Evolutionary conservation across 2,797 vertebrate species (phyloP).

Genomic region (Hoplostethus mediterraneus): DNA sequence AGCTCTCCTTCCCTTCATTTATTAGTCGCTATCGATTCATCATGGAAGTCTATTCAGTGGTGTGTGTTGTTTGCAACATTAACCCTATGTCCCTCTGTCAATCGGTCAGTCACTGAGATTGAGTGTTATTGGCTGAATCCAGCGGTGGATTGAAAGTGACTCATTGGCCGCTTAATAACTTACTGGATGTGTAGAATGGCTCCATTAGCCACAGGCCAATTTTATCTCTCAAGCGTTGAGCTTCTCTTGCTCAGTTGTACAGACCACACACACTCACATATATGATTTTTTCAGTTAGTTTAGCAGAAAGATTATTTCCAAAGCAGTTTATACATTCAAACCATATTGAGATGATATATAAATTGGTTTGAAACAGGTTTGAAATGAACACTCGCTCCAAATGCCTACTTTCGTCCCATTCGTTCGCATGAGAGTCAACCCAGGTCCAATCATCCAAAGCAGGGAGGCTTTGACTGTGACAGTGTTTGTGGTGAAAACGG

Average conservation of each 20-base stretch:
- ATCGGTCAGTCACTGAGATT: background rate
- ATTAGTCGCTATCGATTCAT: background rate
- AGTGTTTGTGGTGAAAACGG: background rate
- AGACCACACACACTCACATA: background rate
- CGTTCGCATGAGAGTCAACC: no score
- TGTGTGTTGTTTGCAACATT: constrained; percentile 17
- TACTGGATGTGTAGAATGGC: background rate
- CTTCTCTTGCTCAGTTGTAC: background rate
- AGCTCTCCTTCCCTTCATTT: no score
- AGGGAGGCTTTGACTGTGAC: background rate
- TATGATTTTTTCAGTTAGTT: no score
- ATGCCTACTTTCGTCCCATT: no score
- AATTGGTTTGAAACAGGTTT: background rate
- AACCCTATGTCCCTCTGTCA: constrained; percentile 17
- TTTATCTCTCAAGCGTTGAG: background rate
- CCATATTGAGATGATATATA: background rate
- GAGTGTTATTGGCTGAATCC: constrained; percentile 22
- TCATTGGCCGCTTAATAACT: constrained; percentile 26
- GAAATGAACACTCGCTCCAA: background rate
- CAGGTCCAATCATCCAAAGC: no score
- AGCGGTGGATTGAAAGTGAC: background rate
- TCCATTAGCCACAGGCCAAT: constrained; percentile 16
- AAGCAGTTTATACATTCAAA: no score
- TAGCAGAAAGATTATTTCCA: no score
- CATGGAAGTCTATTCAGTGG: constrained; percentile 6